phyloP scores from a whole-genome alignment of 2,888 invertebrate genomes.

The Alcis repandata region DNA sequence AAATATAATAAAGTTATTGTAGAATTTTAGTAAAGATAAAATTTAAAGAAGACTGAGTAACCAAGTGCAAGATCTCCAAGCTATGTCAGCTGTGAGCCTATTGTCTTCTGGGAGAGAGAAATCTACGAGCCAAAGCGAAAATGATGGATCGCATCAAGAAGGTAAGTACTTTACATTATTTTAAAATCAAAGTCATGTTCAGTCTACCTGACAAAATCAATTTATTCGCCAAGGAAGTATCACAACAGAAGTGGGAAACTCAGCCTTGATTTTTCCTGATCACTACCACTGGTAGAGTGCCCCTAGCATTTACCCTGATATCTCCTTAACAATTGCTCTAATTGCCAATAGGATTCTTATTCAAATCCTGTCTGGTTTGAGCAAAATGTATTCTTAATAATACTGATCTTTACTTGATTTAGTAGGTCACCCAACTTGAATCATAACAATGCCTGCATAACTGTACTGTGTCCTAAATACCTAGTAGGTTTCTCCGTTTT shows the following conservation, averaged over 20 bases:
- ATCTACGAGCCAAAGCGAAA: constrained; percentile 77
- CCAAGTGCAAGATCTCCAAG: constrained; percentile 75
- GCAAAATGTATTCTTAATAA: constrained; percentile 3
- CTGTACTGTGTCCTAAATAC: constrained; percentile 40
- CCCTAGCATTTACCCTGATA: neutral
- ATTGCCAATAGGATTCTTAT: constrained; percentile 17
- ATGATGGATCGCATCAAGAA: constrained; percentile 77
- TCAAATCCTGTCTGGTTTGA: neutral
- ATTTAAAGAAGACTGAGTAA: constrained; percentile 85
- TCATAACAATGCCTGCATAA: constrained; percentile 41
- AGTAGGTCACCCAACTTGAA: constrained; percentile 43
- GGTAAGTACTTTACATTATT: constrained; percentile 61
- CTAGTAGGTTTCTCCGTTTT: neutral
- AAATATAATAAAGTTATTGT: constrained; percentile 85
- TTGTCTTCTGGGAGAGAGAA: constrained; percentile 84
- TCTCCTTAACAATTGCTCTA: neutral
- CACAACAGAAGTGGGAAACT: constrained; percentile 11
- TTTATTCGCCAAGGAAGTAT: neutral
- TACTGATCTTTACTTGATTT: constrained; percentile 13
- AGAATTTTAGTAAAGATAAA: constrained; percentile 82
- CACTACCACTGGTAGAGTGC: neutral
- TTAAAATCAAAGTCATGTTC: constrained; percentile 1
- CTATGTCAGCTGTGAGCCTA: constrained; percentile 85
- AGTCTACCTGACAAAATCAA: neutral
- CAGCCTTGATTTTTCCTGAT: constrained; percentile 26